These are phyloP conservation scores for Hiodon tergisus DNA, from an alignment of 2,113 vertebrate species.

Conservation along the genomic window DNA sequence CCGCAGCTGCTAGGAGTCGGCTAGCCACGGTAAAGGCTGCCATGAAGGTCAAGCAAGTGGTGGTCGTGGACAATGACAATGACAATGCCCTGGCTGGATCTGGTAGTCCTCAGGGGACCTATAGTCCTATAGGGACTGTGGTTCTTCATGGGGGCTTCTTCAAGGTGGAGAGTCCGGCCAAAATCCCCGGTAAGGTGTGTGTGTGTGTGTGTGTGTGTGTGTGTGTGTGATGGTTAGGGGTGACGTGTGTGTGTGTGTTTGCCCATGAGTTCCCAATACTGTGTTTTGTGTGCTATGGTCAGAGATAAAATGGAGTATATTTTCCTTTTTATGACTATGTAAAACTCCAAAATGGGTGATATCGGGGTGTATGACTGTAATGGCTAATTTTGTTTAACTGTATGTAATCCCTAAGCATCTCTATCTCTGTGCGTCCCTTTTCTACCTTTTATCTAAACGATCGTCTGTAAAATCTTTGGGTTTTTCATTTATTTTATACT, in stretches of 20 bases:
- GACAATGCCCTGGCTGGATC: conserved; percentile 9
- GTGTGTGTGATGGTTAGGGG: no score
- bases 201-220: no score
- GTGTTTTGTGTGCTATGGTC: no score
- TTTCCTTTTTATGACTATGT: no score
- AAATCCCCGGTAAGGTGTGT: conserved; percentile 57
- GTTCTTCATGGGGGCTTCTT: conserved; percentile 85
- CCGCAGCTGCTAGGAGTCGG: conserved; percentile 67
- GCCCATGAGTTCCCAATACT: no score
- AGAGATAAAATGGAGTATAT: no score
- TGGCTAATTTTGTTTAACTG: no score
- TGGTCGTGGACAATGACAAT: conserved; percentile 47
- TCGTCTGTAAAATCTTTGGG: neutral
- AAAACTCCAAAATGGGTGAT: no score
- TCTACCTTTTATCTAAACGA: neutral
- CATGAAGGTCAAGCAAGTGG: conserved; percentile 64
- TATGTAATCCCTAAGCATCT: neutral
- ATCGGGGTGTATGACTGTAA: no score
- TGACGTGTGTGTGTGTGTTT: no score
- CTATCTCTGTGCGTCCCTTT: neutral
- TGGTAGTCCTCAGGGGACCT: neutral
- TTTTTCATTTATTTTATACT: neutral
- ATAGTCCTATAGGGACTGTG: conserved; percentile 35
- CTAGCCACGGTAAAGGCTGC: conserved; percentile 81
- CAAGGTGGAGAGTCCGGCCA: conserved; percentile 81